A percentile compares a stretch with the other conserved stretches of the same genome.
Conservation (phyloP, 1,140 invertebrate species). For the Nixonia krombeini region DNA sequence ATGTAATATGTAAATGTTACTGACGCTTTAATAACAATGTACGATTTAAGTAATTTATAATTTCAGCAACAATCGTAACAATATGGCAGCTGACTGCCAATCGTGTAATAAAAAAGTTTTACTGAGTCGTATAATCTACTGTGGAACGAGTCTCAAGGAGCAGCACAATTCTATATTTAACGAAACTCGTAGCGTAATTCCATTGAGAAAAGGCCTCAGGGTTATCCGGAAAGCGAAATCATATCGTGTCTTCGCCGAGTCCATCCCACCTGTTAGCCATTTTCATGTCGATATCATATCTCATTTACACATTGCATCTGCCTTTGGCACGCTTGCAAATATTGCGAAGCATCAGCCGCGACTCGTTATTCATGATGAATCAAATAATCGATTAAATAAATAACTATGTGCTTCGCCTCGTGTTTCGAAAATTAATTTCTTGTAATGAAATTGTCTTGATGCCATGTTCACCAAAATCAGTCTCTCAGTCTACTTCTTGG, state of each 20-base stretch:
- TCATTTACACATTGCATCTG: constrained; percentile 16
- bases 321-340: constrained; percentile 23
- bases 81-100: no score
- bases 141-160: no score
- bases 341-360: constrained; percentile 31
- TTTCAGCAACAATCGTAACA: no score
- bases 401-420: neutral
- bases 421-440: constrained; percentile 14
- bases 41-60: no score
- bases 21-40: no score
- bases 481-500: neutral
- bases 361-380: constrained; percentile 6
- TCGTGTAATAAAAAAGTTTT: no score
- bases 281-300: constrained; percentile 10
- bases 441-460: no score
- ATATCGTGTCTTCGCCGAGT: constrained; percentile 17
- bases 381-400: constrained; percentile 18
- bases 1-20: no score
- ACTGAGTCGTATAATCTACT: no score
- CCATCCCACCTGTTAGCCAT: constrained; percentile 36
- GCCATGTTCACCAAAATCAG: neutral
- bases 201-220: constrained; percentile 9
- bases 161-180: neutral
- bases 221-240: constrained; percentile 8
- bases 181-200: neutral